These are phyloP conservation scores for Hesperia comma DNA, from an alignment of 2,888 invertebrate genomes.

Conservation along the genomic window DNA sequence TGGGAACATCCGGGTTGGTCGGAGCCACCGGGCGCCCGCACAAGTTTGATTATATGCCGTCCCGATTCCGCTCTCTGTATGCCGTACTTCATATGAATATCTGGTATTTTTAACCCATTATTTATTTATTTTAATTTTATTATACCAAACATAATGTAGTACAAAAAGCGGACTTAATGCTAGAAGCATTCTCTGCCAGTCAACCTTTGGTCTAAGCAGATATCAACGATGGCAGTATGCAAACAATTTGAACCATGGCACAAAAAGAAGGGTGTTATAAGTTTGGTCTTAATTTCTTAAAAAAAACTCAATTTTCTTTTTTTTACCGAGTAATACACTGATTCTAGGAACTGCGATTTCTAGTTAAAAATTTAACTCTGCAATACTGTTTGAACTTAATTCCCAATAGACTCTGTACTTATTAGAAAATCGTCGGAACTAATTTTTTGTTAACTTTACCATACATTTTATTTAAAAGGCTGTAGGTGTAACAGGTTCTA, in stretches of 20 bases:
- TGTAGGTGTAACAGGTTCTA: too few relatives aligned
- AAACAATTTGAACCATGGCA: too few relatives aligned
- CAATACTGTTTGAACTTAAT: conserved; percentile 62
- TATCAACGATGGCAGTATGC: too few relatives aligned
- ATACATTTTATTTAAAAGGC: conserved; percentile 42
- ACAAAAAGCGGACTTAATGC: too few relatives aligned
- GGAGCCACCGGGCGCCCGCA: conserved; percentile 51
- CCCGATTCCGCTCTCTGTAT: conserved; percentile 19
- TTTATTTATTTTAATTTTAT: too few relatives aligned
- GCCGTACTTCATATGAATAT: conserved; percentile 11
- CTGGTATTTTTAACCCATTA: too few relatives aligned
- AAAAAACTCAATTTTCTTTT: conserved; percentile 39
- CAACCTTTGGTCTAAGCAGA: too few relatives aligned
- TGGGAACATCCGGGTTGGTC: conserved; percentile 63
- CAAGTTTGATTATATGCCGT: conserved; percentile 58
- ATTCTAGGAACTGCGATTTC: conserved; percentile 51
- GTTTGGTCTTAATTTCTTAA: conserved; percentile 7
- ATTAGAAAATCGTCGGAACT: conserved; percentile 57
- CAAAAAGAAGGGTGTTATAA: too few relatives aligned
- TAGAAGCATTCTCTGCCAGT: too few relatives aligned
- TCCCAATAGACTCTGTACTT: conserved; percentile 65
- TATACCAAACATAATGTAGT: too few relatives aligned
- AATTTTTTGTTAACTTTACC: conserved; percentile 58
- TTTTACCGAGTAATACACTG: conserved; percentile 47
- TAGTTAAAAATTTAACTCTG: conserved; percentile 74